Conservation (phyloP, 2,797 vertebrate species). For the Nyctibius grandis region DNA sequence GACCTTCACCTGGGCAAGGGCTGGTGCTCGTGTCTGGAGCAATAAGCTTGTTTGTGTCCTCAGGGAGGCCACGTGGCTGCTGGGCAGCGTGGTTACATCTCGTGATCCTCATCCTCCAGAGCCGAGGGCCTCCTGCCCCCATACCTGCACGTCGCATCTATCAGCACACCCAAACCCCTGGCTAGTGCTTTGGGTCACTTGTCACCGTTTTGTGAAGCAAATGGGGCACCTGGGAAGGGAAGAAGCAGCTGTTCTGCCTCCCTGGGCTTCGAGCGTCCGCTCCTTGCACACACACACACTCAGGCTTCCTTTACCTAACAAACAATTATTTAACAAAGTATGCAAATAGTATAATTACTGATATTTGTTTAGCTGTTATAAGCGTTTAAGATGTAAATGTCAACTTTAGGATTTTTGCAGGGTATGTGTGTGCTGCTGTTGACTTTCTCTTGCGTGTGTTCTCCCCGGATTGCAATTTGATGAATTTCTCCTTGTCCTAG, state of each 20-base stretch:
- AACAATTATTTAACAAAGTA: conserved; percentile 68
- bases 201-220: not conserved
- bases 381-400: conserved; percentile 76
- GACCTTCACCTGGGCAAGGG: not conserved
- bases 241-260: conserved; percentile 52
- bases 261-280: conserved; percentile 30
- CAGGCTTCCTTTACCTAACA: conserved; percentile 40
- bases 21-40: not conserved
- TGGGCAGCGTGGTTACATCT: not conserved
- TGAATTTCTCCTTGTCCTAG: conserved; percentile 47
- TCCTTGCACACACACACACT: not conserved
- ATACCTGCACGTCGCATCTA: rapidly evolving
- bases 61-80: not conserved
- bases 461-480: conserved; percentile 59
- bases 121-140: not conserved
- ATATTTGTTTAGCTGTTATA: conserved; percentile 72
- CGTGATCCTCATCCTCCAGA: not conserved
- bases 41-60: rapidly evolving
- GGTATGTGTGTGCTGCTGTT: not conserved
- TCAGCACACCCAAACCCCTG: not conserved
- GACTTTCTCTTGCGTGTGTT: not conserved
- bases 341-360: conserved; percentile 77
- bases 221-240: not conserved
- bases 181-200: not conserved
- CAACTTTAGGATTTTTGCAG: conserved; percentile 54